Base-by-base conservation (phyloP, 2,797 vertebrate genomes). In the Oryzias dopingdopingensis region DNA sequence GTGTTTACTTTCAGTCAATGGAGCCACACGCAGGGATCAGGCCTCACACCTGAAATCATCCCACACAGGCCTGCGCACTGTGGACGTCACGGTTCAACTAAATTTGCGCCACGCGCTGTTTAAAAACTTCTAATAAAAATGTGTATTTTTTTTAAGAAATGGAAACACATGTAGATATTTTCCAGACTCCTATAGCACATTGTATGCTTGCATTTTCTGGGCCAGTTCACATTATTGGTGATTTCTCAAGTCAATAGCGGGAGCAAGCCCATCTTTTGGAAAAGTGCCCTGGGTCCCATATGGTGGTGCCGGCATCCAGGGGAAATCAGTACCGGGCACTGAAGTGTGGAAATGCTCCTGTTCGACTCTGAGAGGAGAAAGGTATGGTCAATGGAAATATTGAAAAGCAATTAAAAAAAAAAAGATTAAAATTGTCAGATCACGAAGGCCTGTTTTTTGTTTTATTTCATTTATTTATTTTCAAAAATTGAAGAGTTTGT, bases 211-310 rank as follows among this genome's bases (percentile, higher is more conserved):
- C 14, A 49, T 61, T 17, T 16, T 50, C n/a, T 32, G 59, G 51
- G 62, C 54, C 53, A 26, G 17, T 63, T 65, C 52, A 41, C 22
- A 65, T 75, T 46, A 60, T 5, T 58, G 60, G 44, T 76, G 65
- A 61, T 74, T 72, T 76, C 50, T 79, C 63, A 65, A 42, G 70
- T 68, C 51, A 59, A 50, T 55, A 69, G 50, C 65, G 40, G 68
- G 65, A 73, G 52, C 60, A 50, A 69, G 42, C 59, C 75, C 71
- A 58, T 70, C 58, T 70, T 50, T 85, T 91, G 89, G 89, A 88
- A 67, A 62, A 14, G 32, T 84, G 85, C 89, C 90, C 77, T 57
- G 74, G 79, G 82, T 83, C 86, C 88, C 90, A 91, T 87, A 85
- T 91, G 89, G 71, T 86, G 68, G 13, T 51, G 64, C 37, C 66